Conservation (phyloP, 1,140 invertebrate species). For the Diuraphis noxia region DNA sequence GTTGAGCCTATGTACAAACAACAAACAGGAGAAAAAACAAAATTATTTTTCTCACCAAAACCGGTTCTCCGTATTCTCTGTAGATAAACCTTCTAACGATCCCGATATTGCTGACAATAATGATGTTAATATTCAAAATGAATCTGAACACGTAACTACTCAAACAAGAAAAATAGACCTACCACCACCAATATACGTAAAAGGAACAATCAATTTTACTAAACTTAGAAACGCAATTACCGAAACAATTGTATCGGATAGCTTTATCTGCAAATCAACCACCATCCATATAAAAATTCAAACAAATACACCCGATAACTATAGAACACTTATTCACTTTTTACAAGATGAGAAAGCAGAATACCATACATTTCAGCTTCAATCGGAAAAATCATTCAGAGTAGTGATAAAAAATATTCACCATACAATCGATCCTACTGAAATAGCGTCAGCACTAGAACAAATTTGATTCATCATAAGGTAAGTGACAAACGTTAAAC, state of each 20-base stretch:
- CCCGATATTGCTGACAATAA: too few species aligned
- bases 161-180: background rate
- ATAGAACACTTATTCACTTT: constrained; percentile 7
- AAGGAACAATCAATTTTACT: background rate
- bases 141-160: background rate
- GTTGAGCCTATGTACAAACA: too few species aligned
- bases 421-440: constrained; percentile 56
- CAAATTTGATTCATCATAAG: constrained; percentile 42
- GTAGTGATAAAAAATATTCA: constrained; percentile 59
- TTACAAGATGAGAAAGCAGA: background rate
- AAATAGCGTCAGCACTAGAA: constrained; percentile 54
- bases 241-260: background rate
- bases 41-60: too few species aligned
- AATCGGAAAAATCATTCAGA: constrained; percentile 58
- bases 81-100: too few species aligned
- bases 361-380: constrained; percentile 58
- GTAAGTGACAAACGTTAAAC: constrained; percentile 49
- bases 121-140: background rate
- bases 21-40: background rate
- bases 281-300: background rate
- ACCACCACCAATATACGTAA: background rate
- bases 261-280: background rate
- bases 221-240: background rate
- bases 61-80: background rate
- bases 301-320: background rate